Evolutionary conservation across 2,888 invertebrate genomes (phyloP).

Genomic region (Troilus luridus): DNA sequence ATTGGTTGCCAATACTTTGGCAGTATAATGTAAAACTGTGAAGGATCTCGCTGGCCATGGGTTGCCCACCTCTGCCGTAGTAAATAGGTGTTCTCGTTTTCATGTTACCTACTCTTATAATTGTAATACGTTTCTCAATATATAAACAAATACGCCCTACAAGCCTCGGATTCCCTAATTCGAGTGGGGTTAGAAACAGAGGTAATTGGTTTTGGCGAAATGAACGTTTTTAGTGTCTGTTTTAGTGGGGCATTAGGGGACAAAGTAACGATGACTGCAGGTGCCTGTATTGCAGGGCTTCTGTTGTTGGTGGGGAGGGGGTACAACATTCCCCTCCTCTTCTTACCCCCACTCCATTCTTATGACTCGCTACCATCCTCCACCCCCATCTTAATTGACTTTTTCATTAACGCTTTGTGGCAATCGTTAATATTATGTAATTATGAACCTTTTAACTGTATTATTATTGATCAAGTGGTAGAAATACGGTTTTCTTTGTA

Average conservation of each 20-base stretch:
- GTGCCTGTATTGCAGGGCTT: constrained; percentile 12
- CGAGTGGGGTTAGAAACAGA: not conserved
- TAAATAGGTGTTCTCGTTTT: too few relatives aligned
- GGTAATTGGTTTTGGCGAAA: constrained; percentile 19
- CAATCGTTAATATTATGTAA: constrained; percentile 22
- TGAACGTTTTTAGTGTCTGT: constrained; percentile 30
- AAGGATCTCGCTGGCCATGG: too few relatives aligned
- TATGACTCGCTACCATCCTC: not conserved
- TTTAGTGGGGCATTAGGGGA: constrained; percentile 4
- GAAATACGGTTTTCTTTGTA: not conserved
- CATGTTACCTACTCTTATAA: too few relatives aligned
- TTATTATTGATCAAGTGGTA: not conserved
- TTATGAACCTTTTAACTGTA: not conserved
- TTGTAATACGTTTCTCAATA: not conserved
- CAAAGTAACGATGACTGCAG: constrained; percentile 35
- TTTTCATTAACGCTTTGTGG: constrained; percentile 20
- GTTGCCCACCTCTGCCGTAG: too few relatives aligned
- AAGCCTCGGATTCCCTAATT: constrained; percentile 7
- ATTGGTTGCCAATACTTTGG: too few relatives aligned
- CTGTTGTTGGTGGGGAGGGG: not conserved
- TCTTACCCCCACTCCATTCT: not conserved
- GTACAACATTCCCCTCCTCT: too few relatives aligned
- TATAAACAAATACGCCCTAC: not conserved
- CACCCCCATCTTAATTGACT: constrained; percentile 33
- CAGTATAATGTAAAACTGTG: too few relatives aligned